Evolutionary conservation across 2,888 invertebrate species (phyloP).

Genomic region (Euzetes globulus): DNA sequence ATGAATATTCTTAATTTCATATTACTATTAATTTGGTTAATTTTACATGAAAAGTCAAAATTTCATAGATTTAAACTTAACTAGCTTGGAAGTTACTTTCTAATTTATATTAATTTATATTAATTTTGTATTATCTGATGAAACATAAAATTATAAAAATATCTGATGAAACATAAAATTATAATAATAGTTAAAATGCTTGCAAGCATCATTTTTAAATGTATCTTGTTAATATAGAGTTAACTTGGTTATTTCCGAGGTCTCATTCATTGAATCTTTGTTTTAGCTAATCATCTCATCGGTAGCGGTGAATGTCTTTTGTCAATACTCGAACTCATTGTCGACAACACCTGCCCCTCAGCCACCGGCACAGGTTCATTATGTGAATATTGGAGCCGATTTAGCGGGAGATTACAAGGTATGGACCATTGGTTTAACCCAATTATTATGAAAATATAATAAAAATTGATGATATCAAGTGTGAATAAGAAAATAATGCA

Average conservation of each 20-base stretch:
- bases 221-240: background rate
- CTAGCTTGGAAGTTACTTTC: background rate
- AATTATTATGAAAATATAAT: background rate
- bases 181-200: background rate
- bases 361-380: constrained; percentile 42
- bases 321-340: background rate
- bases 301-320: background rate
- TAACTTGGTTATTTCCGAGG: background rate
- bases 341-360: constrained; percentile 35
- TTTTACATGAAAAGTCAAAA: background rate
- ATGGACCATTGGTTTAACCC: background rate
- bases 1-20: background rate
- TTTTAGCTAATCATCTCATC: background rate
- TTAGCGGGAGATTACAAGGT: constrained; percentile 42
- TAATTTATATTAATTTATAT: too few species aligned
- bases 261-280: background rate
- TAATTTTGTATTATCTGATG: too few species aligned
- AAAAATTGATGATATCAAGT: background rate
- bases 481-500: too few species aligned
- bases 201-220: background rate
- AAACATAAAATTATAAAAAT: background rate
- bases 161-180: background rate
- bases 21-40: background rate
- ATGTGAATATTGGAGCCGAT: constrained; percentile 41
- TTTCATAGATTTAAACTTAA: background rate